Evolutionary conservation across 2,113 vertebrate genomes (phyloP), one percentile per base, ranked within the genome.

Genomic region (Petrocephalus microphthalmus): DNA sequence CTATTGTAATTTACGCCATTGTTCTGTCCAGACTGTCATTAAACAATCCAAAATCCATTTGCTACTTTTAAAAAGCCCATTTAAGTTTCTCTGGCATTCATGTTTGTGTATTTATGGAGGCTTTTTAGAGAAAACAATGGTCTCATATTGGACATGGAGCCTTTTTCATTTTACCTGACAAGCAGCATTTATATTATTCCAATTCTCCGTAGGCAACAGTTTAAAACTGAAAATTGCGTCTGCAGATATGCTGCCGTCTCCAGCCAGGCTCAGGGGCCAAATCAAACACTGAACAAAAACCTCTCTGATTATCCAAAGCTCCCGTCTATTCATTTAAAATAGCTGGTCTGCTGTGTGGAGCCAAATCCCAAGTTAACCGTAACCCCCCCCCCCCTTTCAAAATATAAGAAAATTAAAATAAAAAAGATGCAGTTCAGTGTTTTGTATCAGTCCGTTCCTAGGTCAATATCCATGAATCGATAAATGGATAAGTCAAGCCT

Each of bases 1-100:
- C n/a, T 85, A 85, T 85, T 85, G 52, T 85, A 85, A 85, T 85
- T 85, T 85, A 53, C 51, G 13, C 22, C 29, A 37, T 57, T 56
- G 84, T 85, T 54, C 51, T 54, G n/a, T 15, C 51, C n/a, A 56
- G 52, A 85, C 22, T 85, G 52, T 53, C n/a, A 29, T 17, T 33
- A 54, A 56, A 42, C 5, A 52, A 85, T 85, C 25, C n/a, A 8
- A 54, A 85, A 85, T 85, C 53, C 25, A 85, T 37, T 85, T 85
- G 13, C 84, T 56, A 29, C 51, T 85, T 82, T 78, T 52, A 29
- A 56, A 86, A 86, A 87, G 86, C 86, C 54, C 37, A 71, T 71
- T 87, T 87, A 53, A 49, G 57, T 67, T 87, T 22, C 20, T 67
- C 7, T 4, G 2, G 22, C 25, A 15, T 67, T 87, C 42, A 87